Conservation (phyloP, 2,888 invertebrate genomes). For the Notodromas monacha region DNA sequence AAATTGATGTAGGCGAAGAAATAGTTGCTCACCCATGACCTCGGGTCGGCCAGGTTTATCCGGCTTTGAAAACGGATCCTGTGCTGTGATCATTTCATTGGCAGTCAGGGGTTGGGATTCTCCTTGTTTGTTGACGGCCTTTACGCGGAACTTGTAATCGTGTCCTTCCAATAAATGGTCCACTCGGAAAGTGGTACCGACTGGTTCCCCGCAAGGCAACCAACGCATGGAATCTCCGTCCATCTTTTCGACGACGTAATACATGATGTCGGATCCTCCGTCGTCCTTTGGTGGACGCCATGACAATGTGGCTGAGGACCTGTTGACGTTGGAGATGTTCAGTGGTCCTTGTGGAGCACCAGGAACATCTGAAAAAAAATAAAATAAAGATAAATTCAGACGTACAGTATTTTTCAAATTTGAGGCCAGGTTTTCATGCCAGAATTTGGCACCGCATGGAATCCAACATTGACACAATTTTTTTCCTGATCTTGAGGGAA, state of each 20-base stretch:
- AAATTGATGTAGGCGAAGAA: too few relatives aligned
- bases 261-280: constrained; percentile 17
- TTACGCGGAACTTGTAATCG: constrained; percentile 72
- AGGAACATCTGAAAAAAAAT: constrained; percentile 14
- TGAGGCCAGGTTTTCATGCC: too few relatives aligned
- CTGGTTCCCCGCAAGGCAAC: constrained; percentile 71
- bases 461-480: too few relatives aligned
- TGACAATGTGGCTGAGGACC: constrained; percentile 11
- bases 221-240: constrained; percentile 73
- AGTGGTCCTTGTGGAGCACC: constrained; percentile 16
- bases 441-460: too few relatives aligned
- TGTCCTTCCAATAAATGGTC: constrained; percentile 73
- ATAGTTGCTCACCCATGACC: too few relatives aligned
- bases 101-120: constrained; percentile 43
- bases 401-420: too few relatives aligned
- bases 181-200: constrained; percentile 23
- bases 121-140: constrained; percentile 72
- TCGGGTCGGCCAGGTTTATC: constrained; percentile 74
- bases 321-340: constrained; percentile 14
- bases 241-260: constrained; percentile 82
- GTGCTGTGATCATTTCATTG: constrained; percentile 57
- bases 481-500: too few relatives aligned
- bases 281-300: constrained; percentile 18
- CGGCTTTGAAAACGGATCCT: constrained; percentile 66
- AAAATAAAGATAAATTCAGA: neutral